These are phyloP conservation scores for Entomobrya proxima DNA, from an alignment of 2,888 invertebrate species.

Conservation along the genomic window DNA sequence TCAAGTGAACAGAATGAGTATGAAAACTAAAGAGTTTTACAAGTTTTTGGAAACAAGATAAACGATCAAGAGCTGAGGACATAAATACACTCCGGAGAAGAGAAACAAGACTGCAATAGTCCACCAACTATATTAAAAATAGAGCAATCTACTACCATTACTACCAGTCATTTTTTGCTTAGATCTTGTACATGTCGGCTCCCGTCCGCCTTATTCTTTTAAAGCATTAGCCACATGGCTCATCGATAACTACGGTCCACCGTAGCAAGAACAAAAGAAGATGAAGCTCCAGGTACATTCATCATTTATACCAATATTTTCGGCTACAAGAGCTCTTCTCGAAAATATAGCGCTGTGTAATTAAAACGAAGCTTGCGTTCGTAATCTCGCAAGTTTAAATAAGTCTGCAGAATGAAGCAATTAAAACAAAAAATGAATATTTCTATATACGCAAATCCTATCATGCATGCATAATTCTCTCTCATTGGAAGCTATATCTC, in stretches of 20 bases:
- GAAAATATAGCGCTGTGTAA: no score
- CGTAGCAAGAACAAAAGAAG: background rate
- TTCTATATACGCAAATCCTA: slow-evolving; percentile 24
- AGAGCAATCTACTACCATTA: background rate
- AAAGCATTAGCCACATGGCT: slow-evolving; percentile 51
- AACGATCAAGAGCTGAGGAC: slow-evolving; percentile 45
- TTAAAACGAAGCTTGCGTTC: background rate
- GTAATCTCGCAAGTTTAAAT: slow-evolving; percentile 56
- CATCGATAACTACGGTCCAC: slow-evolving; percentile 54
- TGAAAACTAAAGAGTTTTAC: slow-evolving; percentile 47
- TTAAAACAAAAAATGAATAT: slow-evolving; percentile 63
- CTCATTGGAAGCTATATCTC: no score
- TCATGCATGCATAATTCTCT: no score
- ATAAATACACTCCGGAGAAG: slow-evolving; percentile 40
- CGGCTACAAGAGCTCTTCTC: no score
- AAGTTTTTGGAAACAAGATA: slow-evolving; percentile 62
- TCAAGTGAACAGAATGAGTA: slow-evolving; percentile 37
- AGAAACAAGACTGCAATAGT: background rate
- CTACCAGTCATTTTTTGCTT: slow-evolving; percentile 5
- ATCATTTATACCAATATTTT: no score
- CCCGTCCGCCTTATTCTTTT: slow-evolving; percentile 16
- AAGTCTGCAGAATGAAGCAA: slow-evolving; percentile 58
- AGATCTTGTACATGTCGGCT: slow-evolving; percentile 28
- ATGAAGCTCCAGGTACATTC: no score
- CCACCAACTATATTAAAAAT: background rate